Evolutionary conservation across 2,797 vertebrate species (phyloP).

Genomic region (Accipiter fasciatus): DNA sequence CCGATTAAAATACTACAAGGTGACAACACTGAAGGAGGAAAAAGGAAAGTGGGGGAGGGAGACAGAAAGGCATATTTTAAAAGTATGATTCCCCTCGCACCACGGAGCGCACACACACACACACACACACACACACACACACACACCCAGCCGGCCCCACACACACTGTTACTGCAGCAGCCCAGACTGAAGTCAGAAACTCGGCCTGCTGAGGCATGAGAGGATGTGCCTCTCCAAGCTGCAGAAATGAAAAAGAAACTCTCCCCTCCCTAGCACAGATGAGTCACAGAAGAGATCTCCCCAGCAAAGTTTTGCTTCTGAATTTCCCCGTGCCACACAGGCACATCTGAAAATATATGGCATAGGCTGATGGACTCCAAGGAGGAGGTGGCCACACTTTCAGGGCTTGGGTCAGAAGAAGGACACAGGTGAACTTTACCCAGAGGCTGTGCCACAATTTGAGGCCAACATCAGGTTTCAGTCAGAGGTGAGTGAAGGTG

Average conservation of each 20-base stretch:
- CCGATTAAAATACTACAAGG: constrained; percentile 75
- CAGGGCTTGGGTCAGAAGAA: not conserved
- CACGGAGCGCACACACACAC: not conserved
- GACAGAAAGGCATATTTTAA: not conserved
- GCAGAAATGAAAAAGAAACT: constrained; percentile 3
- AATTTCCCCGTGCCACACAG: not conserved
- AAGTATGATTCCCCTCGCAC: not conserved
- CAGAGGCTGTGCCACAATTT: not conserved
- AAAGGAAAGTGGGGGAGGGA: constrained; percentile 37
- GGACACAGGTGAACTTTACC: not conserved
- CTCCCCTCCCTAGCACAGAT: not conserved
- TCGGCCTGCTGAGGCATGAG: not conserved
- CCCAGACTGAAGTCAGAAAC: not conserved
- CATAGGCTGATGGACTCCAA: not conserved
- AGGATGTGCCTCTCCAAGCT: not conserved
- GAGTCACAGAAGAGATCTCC: not conserved
- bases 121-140: too few species aligned
- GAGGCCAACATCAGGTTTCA: not conserved
- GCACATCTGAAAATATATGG: not conserved
- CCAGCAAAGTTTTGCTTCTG: not conserved
- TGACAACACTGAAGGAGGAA: constrained; percentile 36
- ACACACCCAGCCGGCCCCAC: fast-evolving
- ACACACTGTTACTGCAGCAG: not conserved
- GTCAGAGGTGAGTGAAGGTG: not conserved
- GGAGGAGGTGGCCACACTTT: not conserved